Evolutionary conservation across 1,140 invertebrate genomes (phyloP), one percentile per base, ranked within the genome.

Genomic region (Yoshiicerus persimilis): DNA sequence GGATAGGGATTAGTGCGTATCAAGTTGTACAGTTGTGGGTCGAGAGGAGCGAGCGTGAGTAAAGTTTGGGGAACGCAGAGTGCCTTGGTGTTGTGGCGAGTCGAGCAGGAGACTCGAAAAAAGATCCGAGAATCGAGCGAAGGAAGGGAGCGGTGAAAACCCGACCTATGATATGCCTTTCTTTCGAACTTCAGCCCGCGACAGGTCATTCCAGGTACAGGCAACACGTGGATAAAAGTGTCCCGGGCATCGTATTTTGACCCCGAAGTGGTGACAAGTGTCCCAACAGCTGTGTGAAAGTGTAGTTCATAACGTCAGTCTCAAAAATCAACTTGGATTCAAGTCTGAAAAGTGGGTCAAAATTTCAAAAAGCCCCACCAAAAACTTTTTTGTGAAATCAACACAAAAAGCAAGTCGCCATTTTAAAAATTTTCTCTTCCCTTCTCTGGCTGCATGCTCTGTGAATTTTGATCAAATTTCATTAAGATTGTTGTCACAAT

Each of bases 321-420:
- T 80, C 30, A 80, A 80, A 80, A 80, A 36, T 80, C 75, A 20
- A 80, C 30, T 80, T 39, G 27, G 75, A 87, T 34, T 62, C 77
- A 87, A 87, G 41, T 87, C 75, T 77, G 39, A 41, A 84, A 84
- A 84, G 83, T 84, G 83, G 83, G 83, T 87, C 75, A 86, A 85
- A 89, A 87, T 89, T 89, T 89, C 86, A 89, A 89, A 87, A 89
- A 87, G 64, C 77, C 88, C 88, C 88, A 89, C 38, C 88, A 89
- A 89, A 87, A 89, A 89, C 39, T 89, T 89, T 89, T 86, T 87
- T 87, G 70, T 89, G 88, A 89, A 87, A 87, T 39, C 32, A 41
- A 85, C 23, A 87, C 62, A 89, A 89, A 88, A 89, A 70, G 47
- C 38, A 56, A 87, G 88, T 87, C 86, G 88, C 88, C 88, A 89